Percentiles rank a stretch among this genome's conserved stretches.
Evolutionary conservation across 2,113 vertebrate genomes (phyloP).

Genomic region (Hylia prasina): DNA sequence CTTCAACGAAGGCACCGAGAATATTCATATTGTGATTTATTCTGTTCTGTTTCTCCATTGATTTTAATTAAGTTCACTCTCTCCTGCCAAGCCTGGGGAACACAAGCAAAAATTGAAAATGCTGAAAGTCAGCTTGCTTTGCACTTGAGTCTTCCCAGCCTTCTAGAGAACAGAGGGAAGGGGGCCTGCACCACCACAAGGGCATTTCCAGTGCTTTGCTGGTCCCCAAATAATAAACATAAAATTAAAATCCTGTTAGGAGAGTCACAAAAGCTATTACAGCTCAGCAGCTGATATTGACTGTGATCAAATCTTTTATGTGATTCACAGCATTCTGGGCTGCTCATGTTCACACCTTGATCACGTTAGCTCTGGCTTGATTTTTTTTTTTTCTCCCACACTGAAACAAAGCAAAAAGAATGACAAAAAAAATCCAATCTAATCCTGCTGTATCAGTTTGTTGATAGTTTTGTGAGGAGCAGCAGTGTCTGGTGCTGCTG

Average conservation of each 20-base stretch:
- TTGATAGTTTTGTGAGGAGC: neutral
- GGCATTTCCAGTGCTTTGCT: conserved; percentile 11
- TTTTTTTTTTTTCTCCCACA: neutral
- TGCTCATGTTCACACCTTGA: neutral
- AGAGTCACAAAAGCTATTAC: conserved; percentile 63
- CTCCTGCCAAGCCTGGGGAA: conserved; percentile 56
- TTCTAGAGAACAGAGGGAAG: neutral
- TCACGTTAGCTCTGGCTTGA: neutral
- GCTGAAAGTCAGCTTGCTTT: conserved; percentile 6
- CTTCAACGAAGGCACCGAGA: neutral
- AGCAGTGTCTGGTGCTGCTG: neutral
- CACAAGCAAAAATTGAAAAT: conserved; percentile 36
- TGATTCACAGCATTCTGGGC: conserved; percentile 54
- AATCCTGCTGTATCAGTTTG: neutral
- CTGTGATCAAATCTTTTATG: conserved; percentile 63
- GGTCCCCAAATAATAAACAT: conserved; percentile 68
- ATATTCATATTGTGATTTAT: conserved; percentile 55
- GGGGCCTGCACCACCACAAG: neutral
- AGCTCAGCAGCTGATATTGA: conserved; percentile 22
- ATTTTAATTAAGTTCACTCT: conserved; percentile 72
- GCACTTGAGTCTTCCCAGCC: conserved; percentile 8
- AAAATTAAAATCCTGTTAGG: conserved; percentile 74
- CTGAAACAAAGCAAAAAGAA: neutral
- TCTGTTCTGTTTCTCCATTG: conserved; percentile 62
- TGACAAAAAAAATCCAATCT: neutral